Evolutionary conservation across 2,888 invertebrate genomes (phyloP), one percentile per base, ranked within the genome.

Genomic region (Shargacucullia verbasci): DNA sequence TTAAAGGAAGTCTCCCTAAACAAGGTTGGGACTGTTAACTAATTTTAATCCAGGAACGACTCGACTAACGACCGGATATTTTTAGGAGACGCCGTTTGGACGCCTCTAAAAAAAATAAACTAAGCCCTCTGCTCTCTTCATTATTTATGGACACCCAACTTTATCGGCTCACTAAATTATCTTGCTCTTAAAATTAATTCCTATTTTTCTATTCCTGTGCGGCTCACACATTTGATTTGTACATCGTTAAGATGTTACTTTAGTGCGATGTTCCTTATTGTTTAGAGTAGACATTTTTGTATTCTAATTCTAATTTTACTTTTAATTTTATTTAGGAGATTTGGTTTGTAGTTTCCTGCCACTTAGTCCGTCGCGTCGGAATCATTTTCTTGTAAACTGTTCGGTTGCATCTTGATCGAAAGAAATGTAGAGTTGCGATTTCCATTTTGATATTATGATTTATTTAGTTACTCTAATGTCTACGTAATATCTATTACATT

Each of bases 101-200:
- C 83, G 86, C 82, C 83, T 80, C 82, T 85, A 85, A 85, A 88
- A 89, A 87, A 87, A 83, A 83, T 72, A 80, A 84, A 77, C 61
- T 70, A 50, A 83, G 76, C 80, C 76, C 82, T 45, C 79, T 83
- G 80, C 80, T 83, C 81, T 79, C 79, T 78, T 70, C 63, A 74
- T 86, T 88, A 90, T 89, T 91, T 92, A 92, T 91, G 85, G 81
- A 80, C 82, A 82, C 77, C 82, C 79, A 81, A 79, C 79, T 86
- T 87, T 87, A 86, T 86, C 81, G 78, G 75, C 61, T 67, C 79
- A 76, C 73, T 84, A 83, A 84, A 84, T 84, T 83, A 84, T 81
- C 76, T 78, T 70, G 61, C 75, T 80, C 77, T 74, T 79, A 82
- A n/a, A 77, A 85, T 82, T 82, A 79, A 79, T 78, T 76, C 75